Percentiles rank a stretch among this genome's conserved stretches.
Evolutionary conservation across 2,113 vertebrate genomes (phyloP).

Genomic region (Solenodon paradoxus): DNA sequence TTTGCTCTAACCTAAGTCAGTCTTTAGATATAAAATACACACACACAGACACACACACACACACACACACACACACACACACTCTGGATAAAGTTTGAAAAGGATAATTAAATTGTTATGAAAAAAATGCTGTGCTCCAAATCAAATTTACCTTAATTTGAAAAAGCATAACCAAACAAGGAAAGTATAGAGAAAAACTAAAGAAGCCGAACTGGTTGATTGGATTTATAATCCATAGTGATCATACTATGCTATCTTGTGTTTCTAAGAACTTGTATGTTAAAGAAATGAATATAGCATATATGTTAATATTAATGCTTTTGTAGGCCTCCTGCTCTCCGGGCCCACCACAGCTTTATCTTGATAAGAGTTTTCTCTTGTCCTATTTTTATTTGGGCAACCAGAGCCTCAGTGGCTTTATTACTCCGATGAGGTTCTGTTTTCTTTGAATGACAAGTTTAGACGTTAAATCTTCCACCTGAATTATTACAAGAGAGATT

Average conservation of each 20-base stretch:
- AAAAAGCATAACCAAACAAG: slow-evolving; percentile 58
- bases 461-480: slow-evolving; percentile 92
- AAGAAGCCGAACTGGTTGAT: slow-evolving; percentile 18
- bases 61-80: background rate
- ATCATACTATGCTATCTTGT: slow-evolving; percentile 13
- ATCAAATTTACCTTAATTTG: slow-evolving; percentile 46
- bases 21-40: background rate
- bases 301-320: background rate
- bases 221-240: slow-evolving; percentile 16
- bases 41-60: background rate
- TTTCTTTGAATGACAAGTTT: slow-evolving; percentile 89
- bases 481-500: slow-evolving; percentile 85
- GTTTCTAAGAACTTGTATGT: slow-evolving; percentile 35
- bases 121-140: slow-evolving; percentile 14
- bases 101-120: slow-evolving; percentile 22
- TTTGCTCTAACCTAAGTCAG: background rate
- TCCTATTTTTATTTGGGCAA: slow-evolving; percentile 84
- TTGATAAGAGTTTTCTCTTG: slow-evolving; percentile 80
- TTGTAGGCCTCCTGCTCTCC: slow-evolving; percentile 80
- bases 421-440: slow-evolving; percentile 90
- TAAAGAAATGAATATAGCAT: background rate
- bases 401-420: slow-evolving; percentile 84
- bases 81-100: slow-evolving; percentile 6
- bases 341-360: slow-evolving; percentile 79
- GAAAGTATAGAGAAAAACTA: background rate